A percentile compares a stretch with the other conserved stretches of the same genome.
Conservation (phyloP, 2,888 invertebrate species). For the Gordius sp. region DNA sequence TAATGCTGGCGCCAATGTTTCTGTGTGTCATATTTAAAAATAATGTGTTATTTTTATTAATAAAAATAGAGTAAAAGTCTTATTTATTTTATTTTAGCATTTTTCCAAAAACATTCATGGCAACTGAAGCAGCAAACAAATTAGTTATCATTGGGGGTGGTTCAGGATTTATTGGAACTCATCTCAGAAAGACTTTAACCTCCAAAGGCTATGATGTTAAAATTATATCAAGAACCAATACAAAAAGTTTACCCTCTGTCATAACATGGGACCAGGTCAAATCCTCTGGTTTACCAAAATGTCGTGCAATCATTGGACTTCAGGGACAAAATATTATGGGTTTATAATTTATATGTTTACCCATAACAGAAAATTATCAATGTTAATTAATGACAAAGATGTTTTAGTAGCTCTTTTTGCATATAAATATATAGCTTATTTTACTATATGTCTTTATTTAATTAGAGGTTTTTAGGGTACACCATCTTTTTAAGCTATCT, state of each 20-base stretch:
- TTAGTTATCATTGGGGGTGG: not conserved
- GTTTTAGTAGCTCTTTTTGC: too few species aligned
- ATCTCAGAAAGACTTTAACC: not conserved
- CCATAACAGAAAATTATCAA: too few species aligned
- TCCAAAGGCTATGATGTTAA: not conserved
- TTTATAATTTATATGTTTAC: too few species aligned
- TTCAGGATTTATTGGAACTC: constrained; percentile 8
- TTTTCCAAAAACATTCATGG: not conserved
- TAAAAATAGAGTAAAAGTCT: too few species aligned
- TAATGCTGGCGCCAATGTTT: too few species aligned
- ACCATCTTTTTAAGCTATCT: too few species aligned
- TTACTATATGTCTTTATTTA: too few species aligned
- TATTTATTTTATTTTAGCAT: constrained; percentile 9
- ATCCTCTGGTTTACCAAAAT: not conserved
- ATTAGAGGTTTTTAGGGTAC: too few species aligned
- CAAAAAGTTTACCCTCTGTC: not conserved
- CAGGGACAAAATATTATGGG: constrained; percentile 13
- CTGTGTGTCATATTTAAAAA: too few species aligned
- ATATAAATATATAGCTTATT: too few species aligned
- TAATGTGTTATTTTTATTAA: too few species aligned
- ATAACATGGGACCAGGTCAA: constrained; percentile 6
- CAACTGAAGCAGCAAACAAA: not conserved
- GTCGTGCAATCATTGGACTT: constrained; percentile 10
- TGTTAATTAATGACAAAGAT: too few species aligned
- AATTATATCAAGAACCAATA: not conserved